Evolutionary conservation across 1,140 invertebrate genomes (phyloP).

Genomic region (Heliconius hewitsoni): DNA sequence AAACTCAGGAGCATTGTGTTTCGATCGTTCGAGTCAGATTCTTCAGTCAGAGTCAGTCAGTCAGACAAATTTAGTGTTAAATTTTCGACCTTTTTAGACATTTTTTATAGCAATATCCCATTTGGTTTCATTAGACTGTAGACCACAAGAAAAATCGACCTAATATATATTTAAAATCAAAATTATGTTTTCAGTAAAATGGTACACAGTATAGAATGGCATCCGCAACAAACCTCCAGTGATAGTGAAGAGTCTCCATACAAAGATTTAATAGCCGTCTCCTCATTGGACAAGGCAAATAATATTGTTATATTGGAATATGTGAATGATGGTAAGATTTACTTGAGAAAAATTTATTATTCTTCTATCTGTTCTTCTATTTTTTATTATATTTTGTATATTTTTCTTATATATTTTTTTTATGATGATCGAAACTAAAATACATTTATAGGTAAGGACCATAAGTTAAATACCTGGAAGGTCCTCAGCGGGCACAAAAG

Average conservation of each 20-base stretch:
- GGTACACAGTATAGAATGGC: conserved; percentile 86
- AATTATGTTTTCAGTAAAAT: conserved; percentile 79
- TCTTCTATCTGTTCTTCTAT: background rate
- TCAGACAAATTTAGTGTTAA: too few species aligned
- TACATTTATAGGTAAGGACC: conserved; percentile 41
- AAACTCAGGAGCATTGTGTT: too few species aligned
- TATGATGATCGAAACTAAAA: too few species aligned
- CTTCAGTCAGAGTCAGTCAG: too few species aligned
- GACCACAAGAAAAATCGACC: too few species aligned
- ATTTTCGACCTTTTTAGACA: too few species aligned
- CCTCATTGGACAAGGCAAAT: conserved; percentile 76
- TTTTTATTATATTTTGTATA: background rate
- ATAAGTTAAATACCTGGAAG: conserved; percentile 71
- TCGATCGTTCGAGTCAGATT: too few species aligned
- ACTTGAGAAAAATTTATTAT: background rate
- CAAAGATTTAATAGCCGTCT: conserved; percentile 84
- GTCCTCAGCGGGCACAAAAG: conserved; percentile 83
- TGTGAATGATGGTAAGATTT: conserved; percentile 52
- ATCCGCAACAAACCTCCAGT: conserved; percentile 84
- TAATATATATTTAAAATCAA: background rate
- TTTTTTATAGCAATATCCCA: too few species aligned
- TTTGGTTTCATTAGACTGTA: too few species aligned
- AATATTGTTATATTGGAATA: conserved; percentile 83
- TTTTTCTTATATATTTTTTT: too few species aligned
- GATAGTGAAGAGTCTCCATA: conserved; percentile 82